These are phyloP conservation scores for Macrocentrus cingulum DNA, from an alignment of 1,140 invertebrate genomes.

Conservation along the genomic window DNA sequence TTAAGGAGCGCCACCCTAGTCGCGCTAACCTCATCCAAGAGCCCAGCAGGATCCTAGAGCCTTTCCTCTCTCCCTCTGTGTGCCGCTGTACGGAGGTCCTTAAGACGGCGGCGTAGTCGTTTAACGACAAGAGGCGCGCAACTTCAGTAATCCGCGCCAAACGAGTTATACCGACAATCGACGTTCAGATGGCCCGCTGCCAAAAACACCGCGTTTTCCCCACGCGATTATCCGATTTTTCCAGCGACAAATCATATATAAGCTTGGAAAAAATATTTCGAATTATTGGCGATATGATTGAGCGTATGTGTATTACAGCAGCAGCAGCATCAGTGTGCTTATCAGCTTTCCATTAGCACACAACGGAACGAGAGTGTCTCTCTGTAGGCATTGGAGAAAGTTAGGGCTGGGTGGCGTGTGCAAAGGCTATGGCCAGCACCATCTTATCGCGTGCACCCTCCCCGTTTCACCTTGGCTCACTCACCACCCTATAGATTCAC, in stretches of 20 bases:
- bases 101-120: slow-evolving; percentile 17
- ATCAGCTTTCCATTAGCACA: slow-evolving; percentile 52
- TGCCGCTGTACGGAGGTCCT: too few relatives aligned
- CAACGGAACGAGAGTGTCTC: slow-evolving; percentile 35
- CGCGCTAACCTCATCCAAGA: slow-evolving; percentile 35
- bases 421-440: neutral
- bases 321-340: slow-evolving; percentile 31
- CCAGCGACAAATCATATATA: too few relatives aligned
- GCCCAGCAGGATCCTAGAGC: too few relatives aligned
- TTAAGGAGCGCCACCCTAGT: slow-evolving; percentile 41
- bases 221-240: too few relatives aligned
- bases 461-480: slow-evolving; percentile 31
- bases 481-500: slow-evolving; percentile 29
- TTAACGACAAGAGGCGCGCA: slow-evolving; percentile 30
- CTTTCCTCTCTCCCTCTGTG: too few relatives aligned
- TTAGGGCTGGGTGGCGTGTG: slow-evolving; percentile 2
- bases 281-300: neutral
- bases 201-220: too few relatives aligned
- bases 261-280: neutral
- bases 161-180: slow-evolving; percentile 45
- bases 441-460: slow-evolving; percentile 40
- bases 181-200: slow-evolving; percentile 40
- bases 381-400: slow-evolving; percentile 19
- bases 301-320: slow-evolving; percentile 7
- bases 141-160: slow-evolving; percentile 36